Conservation (phyloP, 2,888 invertebrate species). For the Tinea trinotella region DNA sequence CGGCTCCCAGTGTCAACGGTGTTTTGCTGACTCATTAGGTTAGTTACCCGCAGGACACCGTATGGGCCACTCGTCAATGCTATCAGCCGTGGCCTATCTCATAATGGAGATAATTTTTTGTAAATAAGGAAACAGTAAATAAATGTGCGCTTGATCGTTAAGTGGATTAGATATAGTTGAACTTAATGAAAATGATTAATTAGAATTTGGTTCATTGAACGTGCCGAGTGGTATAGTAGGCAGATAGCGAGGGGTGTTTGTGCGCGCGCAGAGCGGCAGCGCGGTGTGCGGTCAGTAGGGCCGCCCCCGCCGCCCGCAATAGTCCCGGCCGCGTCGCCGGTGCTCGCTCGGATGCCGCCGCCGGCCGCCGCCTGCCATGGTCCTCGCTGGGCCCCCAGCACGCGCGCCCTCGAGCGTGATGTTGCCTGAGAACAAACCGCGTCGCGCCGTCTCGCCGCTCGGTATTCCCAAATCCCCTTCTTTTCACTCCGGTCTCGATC, state of each 20-base stretch:
- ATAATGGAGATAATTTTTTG: neutral
- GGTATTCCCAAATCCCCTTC: slow-evolving; percentile 91
- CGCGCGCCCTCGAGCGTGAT: slow-evolving; percentile 68
- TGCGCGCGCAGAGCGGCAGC: no score
- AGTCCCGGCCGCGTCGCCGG: slow-evolving; percentile 57
- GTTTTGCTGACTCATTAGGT: neutral
- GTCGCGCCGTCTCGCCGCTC: slow-evolving; percentile 72
- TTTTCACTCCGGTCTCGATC: slow-evolving; percentile 88
- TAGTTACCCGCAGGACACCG: neutral
- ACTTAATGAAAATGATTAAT: slow-evolving; percentile 9
- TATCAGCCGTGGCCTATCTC: neutral
- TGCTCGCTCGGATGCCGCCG: slow-evolving; percentile 71
- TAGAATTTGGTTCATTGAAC: slow-evolving; percentile 1
- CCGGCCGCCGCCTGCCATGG: slow-evolving; percentile 71
- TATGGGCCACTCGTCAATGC: neutral
- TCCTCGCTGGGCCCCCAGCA: slow-evolving; percentile 71
- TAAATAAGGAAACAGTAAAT: neutral
- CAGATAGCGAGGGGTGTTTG: neutral
- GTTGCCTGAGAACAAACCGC: slow-evolving; percentile 67
- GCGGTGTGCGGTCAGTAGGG: slow-evolving; percentile 33
- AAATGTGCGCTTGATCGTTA: neutral
- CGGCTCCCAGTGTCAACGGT: neutral
- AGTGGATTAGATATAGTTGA: neutral
- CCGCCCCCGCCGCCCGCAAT: slow-evolving; percentile 43
- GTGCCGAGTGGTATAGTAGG: neutral